Evolutionary conservation across 1,140 invertebrate genomes (phyloP), one percentile per base, ranked within the genome.

Genomic region (Philopotamus ludificatus): DNA sequence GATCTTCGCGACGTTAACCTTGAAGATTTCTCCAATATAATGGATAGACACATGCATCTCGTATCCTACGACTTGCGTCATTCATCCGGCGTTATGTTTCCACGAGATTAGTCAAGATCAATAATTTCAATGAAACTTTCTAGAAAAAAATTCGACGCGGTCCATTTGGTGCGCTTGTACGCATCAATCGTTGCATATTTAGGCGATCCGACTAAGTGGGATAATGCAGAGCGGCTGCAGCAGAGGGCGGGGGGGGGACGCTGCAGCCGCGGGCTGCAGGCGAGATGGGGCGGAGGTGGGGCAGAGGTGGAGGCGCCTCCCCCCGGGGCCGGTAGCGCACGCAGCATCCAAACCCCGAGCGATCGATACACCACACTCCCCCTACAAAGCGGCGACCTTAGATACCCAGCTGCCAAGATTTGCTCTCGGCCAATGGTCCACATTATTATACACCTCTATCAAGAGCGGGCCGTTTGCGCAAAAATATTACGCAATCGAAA

Each of bases 261-360:
- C 39, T 42, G 39, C 39, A 39, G 15, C 12, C 26, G 26, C 23
- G 8, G 51, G 51, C 10, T 3, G 25, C 18, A 16, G 55, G 1
- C 18, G 55, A 28, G 10, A 15, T n/a, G 12, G 39, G 9, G 39
- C 18, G 21, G 21, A 25, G 9, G 20, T 16, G 2, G 26, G 4
- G 53, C 1, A 16, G 53, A 55, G n/a, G 26, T 26, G 16, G 16
- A n/a, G 39, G 20, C n/a, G 34, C 18, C 41, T 41, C 34, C n/a
- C 4, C 26, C 21, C 25, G 28, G 18, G n/a, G 23, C 39, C 54
- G 39, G 57, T 34, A 34, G 57, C 57, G 57, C 57, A 60, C 57
- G 57, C 57, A 60, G 57, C 57, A 60, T 60, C 57, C 57, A 1
- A 23, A 25, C 15, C 47, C 2, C 16, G 15, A 47, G n/a, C 42